Base-by-base conservation (phyloP, 1,140 invertebrate genomes). In the Orchestia grillus region DNA sequence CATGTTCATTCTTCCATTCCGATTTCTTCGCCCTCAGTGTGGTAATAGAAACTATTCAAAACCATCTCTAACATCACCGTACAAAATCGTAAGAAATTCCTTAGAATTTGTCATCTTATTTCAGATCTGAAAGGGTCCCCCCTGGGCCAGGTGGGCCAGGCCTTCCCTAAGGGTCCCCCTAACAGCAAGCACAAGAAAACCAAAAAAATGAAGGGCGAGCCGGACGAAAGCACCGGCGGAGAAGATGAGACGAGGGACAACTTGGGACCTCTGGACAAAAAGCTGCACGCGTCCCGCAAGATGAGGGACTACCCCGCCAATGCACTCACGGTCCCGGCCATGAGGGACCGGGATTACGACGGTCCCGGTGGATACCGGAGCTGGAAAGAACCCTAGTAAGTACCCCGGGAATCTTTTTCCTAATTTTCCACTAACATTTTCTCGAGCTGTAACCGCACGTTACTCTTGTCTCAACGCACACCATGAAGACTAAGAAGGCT, bases 181-280 rank as follows among this genome's bases (percentile, higher is more conserved):
- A 97, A 97, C 90, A 91, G 96, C 44, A 97, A 97, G 95, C 96
- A 96, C 96, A 97, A 97, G 96, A 97, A 97, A 87, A 96, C 97
- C 94, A 97, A 97, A 87, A 97, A 97, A 90, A 87, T 97, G 91
- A 97, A 96, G 88, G 96, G 96, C 45, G 96, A 97, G 44, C 6
- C 87, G 0, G 96, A 96, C 87, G 96, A 91, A 57, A 47, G 88
- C 92, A 28, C 92, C 62, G n/a, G n/a, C 53, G 95, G 77, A 53
- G 92, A n/a, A 62, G 96, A 36, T 47, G 95, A 53, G 96, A 87
- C 44, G 47, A n/a, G 42, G 45, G 91, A 87, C 87, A 92, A 90
- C 47, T 43, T 88, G 42, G 62, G 53, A 28, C 87, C 87, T 42
- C 87, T 96, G 45, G 57, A 88, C 28, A 92, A 96, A 44, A 92